These are phyloP conservation scores for Zele albiditarsus DNA, from an alignment of 2,888 invertebrate species.

Conservation along the genomic window DNA sequence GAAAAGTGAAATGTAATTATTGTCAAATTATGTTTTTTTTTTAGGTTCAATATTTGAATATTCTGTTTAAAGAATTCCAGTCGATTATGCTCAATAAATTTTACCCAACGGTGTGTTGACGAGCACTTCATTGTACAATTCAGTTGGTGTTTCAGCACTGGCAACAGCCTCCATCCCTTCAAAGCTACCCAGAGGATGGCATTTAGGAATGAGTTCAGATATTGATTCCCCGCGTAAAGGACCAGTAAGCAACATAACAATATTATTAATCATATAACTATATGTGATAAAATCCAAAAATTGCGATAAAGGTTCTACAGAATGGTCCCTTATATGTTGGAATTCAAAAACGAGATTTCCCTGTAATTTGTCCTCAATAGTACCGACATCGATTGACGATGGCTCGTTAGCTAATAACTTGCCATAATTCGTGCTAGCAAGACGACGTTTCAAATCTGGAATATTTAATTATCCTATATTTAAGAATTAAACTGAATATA, in stretches of 20 bases:
- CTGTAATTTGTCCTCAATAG: constrained; percentile 97
- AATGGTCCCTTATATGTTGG: constrained; percentile 97
- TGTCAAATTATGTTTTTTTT: no score
- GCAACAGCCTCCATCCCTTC: constrained; percentile 99
- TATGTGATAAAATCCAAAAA: constrained; percentile 99
- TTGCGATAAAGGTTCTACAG: constrained; percentile 96
- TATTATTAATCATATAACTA: constrained; percentile 99
- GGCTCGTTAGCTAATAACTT: constrained; percentile 99
- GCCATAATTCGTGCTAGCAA: constrained; percentile 99
- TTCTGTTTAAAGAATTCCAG: constrained; percentile 6
- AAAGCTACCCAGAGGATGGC: constrained; percentile 98
- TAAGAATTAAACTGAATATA: background rate
- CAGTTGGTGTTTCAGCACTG: constrained; percentile 99
- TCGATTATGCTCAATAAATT: background rate
- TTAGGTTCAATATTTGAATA: constrained; percentile 6
- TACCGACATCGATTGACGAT: constrained; percentile 96
- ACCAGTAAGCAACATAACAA: constrained; percentile 97
- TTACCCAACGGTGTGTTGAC: constrained; percentile 97
- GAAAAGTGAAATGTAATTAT: no score
- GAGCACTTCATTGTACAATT: constrained; percentile 98
- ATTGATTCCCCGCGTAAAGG: constrained; percentile 99
- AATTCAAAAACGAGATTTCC: constrained; percentile 99
- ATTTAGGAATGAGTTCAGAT: constrained; percentile 98
- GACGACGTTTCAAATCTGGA: constrained; percentile 96
- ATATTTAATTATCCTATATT: background rate